These are phyloP conservation scores for Struthidea cinerea DNA, from an alignment of 2,113 vertebrate genomes.

Conservation along the genomic window DNA sequence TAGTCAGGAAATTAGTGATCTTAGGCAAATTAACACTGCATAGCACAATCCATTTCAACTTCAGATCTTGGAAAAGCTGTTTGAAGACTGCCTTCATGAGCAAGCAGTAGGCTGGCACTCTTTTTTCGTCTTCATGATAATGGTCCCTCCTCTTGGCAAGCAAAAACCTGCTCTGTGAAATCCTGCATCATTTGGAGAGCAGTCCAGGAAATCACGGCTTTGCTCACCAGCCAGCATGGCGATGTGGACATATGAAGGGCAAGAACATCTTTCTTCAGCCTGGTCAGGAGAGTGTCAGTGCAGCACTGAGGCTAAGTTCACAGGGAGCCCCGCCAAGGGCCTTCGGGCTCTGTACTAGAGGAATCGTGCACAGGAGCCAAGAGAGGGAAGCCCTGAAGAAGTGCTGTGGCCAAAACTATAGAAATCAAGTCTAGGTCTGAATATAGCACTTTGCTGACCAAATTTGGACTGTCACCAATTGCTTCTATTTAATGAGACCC, in stretches of 20 bases:
- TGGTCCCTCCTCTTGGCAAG: not conserved
- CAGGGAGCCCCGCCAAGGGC: not conserved
- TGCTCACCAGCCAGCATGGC: not conserved
- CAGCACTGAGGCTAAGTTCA: not conserved
- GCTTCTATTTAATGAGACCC: slow-evolving; percentile 35
- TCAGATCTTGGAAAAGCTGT: not conserved
- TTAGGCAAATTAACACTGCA: not conserved
- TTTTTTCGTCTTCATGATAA: not conserved
- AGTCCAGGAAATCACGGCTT: not conserved
- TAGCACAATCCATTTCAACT: not conserved
- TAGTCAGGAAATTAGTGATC: not conserved
- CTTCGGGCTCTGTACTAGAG: not conserved
- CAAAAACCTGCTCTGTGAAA: not conserved
- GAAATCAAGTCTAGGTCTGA: not conserved
- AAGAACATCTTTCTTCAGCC: not conserved
- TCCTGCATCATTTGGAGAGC: not conserved
- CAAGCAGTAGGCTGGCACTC: not conserved
- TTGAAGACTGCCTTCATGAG: not conserved
- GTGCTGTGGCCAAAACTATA: not conserved
- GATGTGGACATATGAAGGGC: rapidly evolving
- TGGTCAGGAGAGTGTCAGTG: not conserved
- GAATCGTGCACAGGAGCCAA: not conserved
- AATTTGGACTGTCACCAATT: slow-evolving; percentile 42
- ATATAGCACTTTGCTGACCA: slow-evolving; percentile 1
- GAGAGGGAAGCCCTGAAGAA: not conserved